A percentile compares a stretch with the other conserved stretches of the same genome.
These are phyloP conservation scores for Romanogobio albipinnatus DNA, from an alignment of 2,113 vertebrate genomes.

Conservation along the genomic window DNA sequence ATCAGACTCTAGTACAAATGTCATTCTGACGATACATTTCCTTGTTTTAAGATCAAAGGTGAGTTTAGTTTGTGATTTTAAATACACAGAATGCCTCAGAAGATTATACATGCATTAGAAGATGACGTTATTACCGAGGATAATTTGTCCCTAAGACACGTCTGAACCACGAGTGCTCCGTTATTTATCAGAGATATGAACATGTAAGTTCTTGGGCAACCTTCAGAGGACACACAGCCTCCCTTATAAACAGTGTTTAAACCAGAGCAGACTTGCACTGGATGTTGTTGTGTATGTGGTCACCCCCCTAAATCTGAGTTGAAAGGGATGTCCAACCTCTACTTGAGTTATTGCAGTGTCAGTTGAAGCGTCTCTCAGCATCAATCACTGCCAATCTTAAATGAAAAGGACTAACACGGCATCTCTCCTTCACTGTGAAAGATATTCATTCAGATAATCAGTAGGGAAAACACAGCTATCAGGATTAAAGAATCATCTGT, in stretches of 20 bases:
- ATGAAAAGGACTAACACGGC: slow-evolving; percentile 66
- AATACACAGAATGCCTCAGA: neutral
- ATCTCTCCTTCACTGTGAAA: slow-evolving; percentile 64
- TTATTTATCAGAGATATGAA: slow-evolving; percentile 7
- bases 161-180: neutral
- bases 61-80: neutral
- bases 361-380: slow-evolving; percentile 59
- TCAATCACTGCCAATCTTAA: slow-evolving; percentile 71
- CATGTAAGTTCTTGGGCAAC: neutral
- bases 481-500: slow-evolving; percentile 56
- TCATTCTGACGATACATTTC: neutral
- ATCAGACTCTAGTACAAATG: too few relatives aligned
- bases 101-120: neutral
- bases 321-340: slow-evolving; percentile 56
- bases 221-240: slow-evolving; percentile 25
- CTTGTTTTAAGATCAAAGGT: neutral
- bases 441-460: slow-evolving; percentile 70
- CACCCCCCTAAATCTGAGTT: slow-evolving; percentile 58
- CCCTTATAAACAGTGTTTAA: slow-evolving; percentile 35
- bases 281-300: slow-evolving; percentile 39
- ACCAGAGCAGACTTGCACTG: slow-evolving; percentile 11
- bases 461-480: slow-evolving; percentile 56
- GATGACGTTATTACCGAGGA: neutral
- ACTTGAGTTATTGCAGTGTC: slow-evolving; percentile 72
- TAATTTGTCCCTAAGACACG: slow-evolving; percentile 18